Evolutionary conservation across 2,888 invertebrate genomes (phyloP).

Genomic region (Drosophila vallismaia): DNA sequence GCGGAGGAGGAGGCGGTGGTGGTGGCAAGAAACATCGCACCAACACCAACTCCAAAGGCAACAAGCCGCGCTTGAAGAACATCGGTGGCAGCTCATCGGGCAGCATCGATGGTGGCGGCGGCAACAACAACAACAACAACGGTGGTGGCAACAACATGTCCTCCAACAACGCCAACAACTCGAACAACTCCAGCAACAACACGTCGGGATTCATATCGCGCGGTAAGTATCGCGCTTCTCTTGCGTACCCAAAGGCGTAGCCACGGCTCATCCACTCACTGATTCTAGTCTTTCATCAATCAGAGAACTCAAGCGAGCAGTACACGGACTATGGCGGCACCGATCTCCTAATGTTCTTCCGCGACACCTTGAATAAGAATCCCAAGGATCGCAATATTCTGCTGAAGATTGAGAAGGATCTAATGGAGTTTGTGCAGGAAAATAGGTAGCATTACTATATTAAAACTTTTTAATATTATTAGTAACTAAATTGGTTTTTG

Average conservation of each 20-base stretch:
- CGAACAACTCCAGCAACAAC: slow-evolving; percentile 81
- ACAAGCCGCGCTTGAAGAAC: slow-evolving; percentile 84
- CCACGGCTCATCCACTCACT: slow-evolving; percentile 55
- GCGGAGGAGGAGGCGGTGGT: slow-evolving; percentile 47
- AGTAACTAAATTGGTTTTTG: not conserved
- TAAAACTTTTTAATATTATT: not conserved
- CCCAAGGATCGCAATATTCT: slow-evolving; percentile 93
- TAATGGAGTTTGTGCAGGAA: slow-evolving; percentile 93
- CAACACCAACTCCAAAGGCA: slow-evolving; percentile 83
- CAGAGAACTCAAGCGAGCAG: slow-evolving; percentile 91
- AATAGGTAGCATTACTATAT: slow-evolving; percentile 86
- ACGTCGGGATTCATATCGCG: slow-evolving; percentile 86
- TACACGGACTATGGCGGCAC: slow-evolving; percentile 90
- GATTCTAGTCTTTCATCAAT: slow-evolving; percentile 81
- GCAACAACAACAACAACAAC: slow-evolving; percentile 63
- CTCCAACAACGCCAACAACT: slow-evolving; percentile 78
- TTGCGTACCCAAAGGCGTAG: slow-evolving; percentile 11
- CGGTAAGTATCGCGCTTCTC: slow-evolving; percentile 81
- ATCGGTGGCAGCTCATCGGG: slow-evolving; percentile 80
- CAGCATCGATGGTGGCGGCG: slow-evolving; percentile 84
- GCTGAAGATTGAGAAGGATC: slow-evolving; percentile 94
- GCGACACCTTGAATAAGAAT: slow-evolving; percentile 95
- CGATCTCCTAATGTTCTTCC: slow-evolving; percentile 94
- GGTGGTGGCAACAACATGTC: slow-evolving; percentile 57
- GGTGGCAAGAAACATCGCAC: slow-evolving; percentile 82